A percentile compares a stretch with the other conserved stretches of the same genome.
Evolutionary conservation across 2,113 vertebrate genomes (phyloP).

Genomic region (Cavia porcellus): DNA sequence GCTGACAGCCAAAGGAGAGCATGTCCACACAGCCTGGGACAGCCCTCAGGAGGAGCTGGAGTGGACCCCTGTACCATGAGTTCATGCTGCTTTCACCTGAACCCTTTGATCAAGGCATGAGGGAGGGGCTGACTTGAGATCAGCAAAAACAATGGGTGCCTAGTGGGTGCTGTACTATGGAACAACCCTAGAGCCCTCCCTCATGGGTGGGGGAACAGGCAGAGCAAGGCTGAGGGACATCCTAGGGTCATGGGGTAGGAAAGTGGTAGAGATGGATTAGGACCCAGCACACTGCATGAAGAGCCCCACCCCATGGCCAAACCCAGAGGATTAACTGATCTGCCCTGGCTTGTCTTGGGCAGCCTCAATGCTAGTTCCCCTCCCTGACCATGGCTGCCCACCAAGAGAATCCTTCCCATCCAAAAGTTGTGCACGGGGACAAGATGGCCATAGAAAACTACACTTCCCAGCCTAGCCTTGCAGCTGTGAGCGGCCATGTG

Average conservation of each 20-base stretch:
- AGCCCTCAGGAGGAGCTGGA: neutral
- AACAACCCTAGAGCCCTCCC: neutral
- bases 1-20: neutral
- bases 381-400: neutral
- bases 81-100: neutral
- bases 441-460: neutral
- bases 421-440: neutral
- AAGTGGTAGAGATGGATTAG: neutral
- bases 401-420: neutral
- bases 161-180: neutral
- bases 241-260: neutral
- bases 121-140: neutral
- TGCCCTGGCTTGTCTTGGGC: neutral
- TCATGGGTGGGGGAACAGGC: neutral
- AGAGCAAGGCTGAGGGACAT: neutral
- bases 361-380: neutral
- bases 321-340: neutral
- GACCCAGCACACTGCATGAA: neutral
- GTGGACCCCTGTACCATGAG: neutral
- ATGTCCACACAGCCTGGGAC: neutral
- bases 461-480: neutral
- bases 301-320: neutral
- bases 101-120: neutral
- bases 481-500: neutral
- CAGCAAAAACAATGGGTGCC: neutral